These are phyloP conservation scores for Festucalex cinctus DNA, from an alignment of 2,113 vertebrate species.

Conservation along the genomic window DNA sequence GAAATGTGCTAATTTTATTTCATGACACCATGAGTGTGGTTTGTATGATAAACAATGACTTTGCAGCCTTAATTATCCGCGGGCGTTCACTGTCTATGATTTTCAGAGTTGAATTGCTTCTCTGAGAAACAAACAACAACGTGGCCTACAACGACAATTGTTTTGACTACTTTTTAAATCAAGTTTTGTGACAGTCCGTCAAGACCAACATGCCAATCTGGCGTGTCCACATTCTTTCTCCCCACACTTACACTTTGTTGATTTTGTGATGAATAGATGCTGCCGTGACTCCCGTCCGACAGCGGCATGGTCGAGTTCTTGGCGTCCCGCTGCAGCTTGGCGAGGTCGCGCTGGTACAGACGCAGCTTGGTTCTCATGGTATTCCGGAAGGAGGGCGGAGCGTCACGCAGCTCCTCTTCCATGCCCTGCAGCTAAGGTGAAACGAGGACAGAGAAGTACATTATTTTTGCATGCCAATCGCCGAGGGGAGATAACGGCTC, in stretches of 20 bases:
- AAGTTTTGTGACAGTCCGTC: not conserved
- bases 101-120: too few species aligned
- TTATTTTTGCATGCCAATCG: not conserved
- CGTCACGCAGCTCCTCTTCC: conserved; percentile 87
- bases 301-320: conserved; percentile 68
- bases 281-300: conserved; percentile 63
- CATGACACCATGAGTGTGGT: too few species aligned
- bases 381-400: conserved; percentile 82
- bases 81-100: too few species aligned
- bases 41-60: too few species aligned
- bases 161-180: not conserved
- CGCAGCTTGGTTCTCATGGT: conserved; percentile 86
- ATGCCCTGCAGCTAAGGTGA: conserved; percentile 83
- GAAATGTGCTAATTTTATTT: too few species aligned
- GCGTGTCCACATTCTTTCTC: not conserved
- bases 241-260: conserved; percentile 80
- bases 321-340: conserved; percentile 86
- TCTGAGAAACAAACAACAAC: too few species aligned
- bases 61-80: too few species aligned
- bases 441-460: not conserved
- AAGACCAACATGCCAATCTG: not conserved
- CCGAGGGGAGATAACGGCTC: not conserved
- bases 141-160: too few species aligned
- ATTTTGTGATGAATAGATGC: conserved; percentile 80
- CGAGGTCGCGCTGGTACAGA: conserved; percentile 82